Percentiles rank a stretch among this genome's conserved stretches.
Evolutionary conservation across 2,888 invertebrate species (phyloP).

Genomic region (Leptinotarsa juncta): DNA sequence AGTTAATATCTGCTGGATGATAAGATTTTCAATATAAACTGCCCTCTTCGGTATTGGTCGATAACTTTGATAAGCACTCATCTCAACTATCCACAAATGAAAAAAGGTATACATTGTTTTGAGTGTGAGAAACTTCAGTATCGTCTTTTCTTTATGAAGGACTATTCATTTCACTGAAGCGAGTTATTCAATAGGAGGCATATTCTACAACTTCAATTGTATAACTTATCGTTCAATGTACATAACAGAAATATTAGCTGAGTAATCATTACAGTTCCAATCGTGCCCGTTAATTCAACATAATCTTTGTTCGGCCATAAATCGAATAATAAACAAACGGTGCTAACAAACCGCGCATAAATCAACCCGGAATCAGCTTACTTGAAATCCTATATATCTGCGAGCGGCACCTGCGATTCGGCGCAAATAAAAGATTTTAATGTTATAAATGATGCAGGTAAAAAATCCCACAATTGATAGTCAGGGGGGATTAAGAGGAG

Average conservation of each 20-base stretch:
- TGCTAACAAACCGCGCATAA: slow-evolving; percentile 54
- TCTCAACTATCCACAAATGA: too few species aligned
- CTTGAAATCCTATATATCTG: slow-evolving; percentile 47
- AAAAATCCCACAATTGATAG: slow-evolving; percentile 67
- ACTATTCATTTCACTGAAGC: too few species aligned
- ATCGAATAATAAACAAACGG: slow-evolving; percentile 54
- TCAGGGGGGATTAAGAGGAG: slow-evolving; percentile 63
- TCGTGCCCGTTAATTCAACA: not conserved
- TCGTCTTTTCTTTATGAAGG: too few species aligned
- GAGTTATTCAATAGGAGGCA: too few species aligned
- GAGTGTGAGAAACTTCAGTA: too few species aligned
- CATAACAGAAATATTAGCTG: not conserved
- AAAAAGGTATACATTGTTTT: too few species aligned
- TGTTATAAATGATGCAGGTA: slow-evolving; percentile 63
- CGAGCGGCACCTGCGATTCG: slow-evolving; percentile 60
- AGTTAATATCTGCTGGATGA: too few species aligned
- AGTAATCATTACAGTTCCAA: not conserved
- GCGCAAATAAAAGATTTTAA: slow-evolving; percentile 60
- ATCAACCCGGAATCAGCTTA: slow-evolving; percentile 56
- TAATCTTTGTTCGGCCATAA: slow-evolving; percentile 40
- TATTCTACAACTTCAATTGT: too few species aligned
- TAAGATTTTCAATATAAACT: too few species aligned
- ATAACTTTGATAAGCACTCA: too few species aligned
- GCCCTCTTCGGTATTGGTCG: too few species aligned
- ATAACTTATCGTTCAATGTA: not conserved